phyloP scores from a whole-genome alignment of 2,797 vertebrate species.

The Myotis planiceps region DNA sequence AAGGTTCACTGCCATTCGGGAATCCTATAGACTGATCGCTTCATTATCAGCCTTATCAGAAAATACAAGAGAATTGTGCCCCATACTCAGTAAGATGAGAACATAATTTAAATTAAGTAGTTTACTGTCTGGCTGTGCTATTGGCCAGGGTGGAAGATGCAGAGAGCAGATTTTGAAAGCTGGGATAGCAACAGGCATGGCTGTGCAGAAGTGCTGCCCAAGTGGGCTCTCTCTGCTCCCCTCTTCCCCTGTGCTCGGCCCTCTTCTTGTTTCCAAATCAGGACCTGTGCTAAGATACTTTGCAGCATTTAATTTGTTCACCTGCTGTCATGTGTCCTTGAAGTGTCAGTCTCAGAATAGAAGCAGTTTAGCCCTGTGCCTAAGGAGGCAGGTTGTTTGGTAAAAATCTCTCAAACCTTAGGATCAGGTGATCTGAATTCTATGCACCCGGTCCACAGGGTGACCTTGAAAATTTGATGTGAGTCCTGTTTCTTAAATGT shows the following conservation, averaged over 20 bases:
- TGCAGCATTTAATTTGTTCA: slow-evolving; percentile 42
- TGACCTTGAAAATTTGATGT: slow-evolving; percentile 23
- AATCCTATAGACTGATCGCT: slow-evolving; percentile 74
- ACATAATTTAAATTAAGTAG: slow-evolving; percentile 74
- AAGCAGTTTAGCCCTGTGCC: slow-evolving; percentile 18
- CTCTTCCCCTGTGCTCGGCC: neutral
- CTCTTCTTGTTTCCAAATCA: slow-evolving; percentile 28
- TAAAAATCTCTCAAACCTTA: slow-evolving; percentile 43
- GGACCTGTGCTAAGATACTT: neutral
- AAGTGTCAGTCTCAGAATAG: slow-evolving; percentile 53
- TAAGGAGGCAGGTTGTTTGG: slow-evolving; percentile 20
- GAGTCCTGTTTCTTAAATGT: neutral
- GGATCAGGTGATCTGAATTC: slow-evolving; percentile 8
- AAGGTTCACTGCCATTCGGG: slow-evolving; percentile 56
- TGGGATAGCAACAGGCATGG: slow-evolving; percentile 3
- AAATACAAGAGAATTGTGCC: slow-evolving; percentile 73
- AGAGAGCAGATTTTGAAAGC: slow-evolving; percentile 54
- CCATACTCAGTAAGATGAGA: slow-evolving; percentile 53
- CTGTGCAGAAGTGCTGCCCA: neutral
- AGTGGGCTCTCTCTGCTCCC: neutral
- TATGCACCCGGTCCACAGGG: neutral
- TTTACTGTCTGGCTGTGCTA: slow-evolving; percentile 56
- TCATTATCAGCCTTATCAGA: slow-evolving; percentile 80
- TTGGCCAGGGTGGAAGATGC: slow-evolving; percentile 3
- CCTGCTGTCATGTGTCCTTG: slow-evolving; percentile 41